These are phyloP conservation scores for Pantherophis guttatus DNA, from an alignment of 2,113 vertebrate genomes.

Conservation along the genomic window DNA sequence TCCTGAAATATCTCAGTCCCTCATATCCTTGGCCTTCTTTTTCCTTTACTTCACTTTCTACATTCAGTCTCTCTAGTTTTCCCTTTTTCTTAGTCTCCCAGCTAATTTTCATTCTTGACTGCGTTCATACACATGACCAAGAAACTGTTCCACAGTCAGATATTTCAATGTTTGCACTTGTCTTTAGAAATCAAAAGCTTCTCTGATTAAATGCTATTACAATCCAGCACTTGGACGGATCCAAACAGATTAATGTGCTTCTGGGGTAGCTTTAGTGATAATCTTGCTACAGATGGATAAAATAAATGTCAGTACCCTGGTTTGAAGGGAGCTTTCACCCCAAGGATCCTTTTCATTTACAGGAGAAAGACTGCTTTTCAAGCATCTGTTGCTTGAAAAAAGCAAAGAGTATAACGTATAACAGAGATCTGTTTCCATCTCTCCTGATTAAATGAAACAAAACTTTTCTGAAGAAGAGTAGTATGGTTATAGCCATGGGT, in stretches of 20 bases:
- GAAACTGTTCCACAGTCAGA: slow-evolving; percentile 55
- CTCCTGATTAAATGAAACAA: neutral
- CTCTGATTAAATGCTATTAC: slow-evolving; percentile 67
- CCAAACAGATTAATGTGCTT: slow-evolving; percentile 65
- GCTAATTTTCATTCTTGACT: slow-evolving; percentile 28
- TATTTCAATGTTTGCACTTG: slow-evolving; percentile 61
- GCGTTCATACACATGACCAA: slow-evolving; percentile 51
- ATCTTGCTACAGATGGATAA: slow-evolving; percentile 60
- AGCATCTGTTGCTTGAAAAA: slow-evolving; percentile 44
- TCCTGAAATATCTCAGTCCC: neutral
- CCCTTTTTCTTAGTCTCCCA: slow-evolving; percentile 18
- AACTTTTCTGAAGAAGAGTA: neutral
- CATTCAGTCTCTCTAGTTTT: slow-evolving; percentile 28
- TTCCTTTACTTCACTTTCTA: neutral
- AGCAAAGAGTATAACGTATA: slow-evolving; percentile 37
- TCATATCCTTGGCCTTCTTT: neutral
- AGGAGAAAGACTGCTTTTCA: slow-evolving; percentile 52
- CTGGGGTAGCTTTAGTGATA: slow-evolving; percentile 62
- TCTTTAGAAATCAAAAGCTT: slow-evolving; percentile 71
- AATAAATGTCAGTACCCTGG: slow-evolving; percentile 65
- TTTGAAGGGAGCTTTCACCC: slow-evolving; percentile 62
- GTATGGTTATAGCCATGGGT: neutral
- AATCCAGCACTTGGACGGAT: slow-evolving; percentile 56
- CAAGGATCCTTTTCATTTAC: slow-evolving; percentile 60
- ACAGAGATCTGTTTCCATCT: slow-evolving; percentile 19